These are phyloP conservation scores for Stichodactyla mertensii DNA, from an alignment of 64 coral and sea anemone species.

Conservation along the genomic window DNA sequence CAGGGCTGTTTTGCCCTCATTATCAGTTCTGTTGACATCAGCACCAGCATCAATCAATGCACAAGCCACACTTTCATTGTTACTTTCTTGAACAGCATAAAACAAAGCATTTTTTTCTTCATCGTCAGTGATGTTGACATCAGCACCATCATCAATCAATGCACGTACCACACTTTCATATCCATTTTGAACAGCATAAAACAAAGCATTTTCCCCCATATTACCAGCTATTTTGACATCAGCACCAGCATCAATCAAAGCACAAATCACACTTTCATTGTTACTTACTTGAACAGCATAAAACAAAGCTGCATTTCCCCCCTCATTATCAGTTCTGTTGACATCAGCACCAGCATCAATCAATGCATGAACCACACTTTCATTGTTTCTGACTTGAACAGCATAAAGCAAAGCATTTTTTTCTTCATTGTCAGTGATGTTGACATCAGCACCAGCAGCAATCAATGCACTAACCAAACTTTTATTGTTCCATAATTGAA, in stretches of 20 bases:
- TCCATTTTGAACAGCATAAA: not conserved
- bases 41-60: too few species aligned
- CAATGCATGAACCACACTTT: too few species aligned
- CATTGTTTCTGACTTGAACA: too few species aligned
- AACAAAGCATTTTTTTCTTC: not conserved
- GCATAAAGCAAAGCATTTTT: not conserved
- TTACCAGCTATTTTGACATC: not conserved
- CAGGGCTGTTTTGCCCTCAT: too few species aligned
- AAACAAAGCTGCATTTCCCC: not conserved
- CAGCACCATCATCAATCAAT: not conserved
- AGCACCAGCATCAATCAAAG: conserved; percentile 7
- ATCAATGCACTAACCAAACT: too few species aligned
- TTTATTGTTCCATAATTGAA: too few species aligned
- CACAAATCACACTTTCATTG: not conserved
- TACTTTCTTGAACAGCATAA: not conserved
- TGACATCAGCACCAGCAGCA: too few species aligned
- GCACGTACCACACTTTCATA: not conserved
- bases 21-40: too few species aligned
- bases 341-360: not conserved
- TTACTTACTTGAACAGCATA: not conserved
- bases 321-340: not conserved
- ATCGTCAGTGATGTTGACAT: not conserved
- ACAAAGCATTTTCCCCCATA: not conserved
- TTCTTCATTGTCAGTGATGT: not conserved
- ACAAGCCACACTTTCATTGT: not conserved